A percentile compares a stretch with the other conserved stretches of the same genome.
Evolutionary conservation across 2,888 invertebrate genomes (phyloP).

Genomic region (Thecophora atra): DNA sequence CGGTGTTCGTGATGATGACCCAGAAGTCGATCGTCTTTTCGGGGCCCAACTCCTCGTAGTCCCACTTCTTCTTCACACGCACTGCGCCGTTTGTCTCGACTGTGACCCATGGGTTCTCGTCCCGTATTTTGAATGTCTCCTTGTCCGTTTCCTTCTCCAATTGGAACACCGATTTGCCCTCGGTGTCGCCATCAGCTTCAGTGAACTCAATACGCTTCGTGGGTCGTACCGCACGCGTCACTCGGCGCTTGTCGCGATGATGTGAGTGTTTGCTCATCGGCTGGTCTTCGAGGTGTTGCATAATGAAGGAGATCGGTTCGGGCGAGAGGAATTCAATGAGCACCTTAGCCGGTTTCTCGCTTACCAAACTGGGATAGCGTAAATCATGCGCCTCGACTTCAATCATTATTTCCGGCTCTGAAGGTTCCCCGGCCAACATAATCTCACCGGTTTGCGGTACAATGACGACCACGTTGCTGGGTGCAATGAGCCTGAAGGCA

Average conservation of each 20-base stretch:
- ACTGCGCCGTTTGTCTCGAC: slow-evolving; percentile 92
- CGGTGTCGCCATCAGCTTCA: slow-evolving; percentile 88
- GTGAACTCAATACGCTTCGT: slow-evolving; percentile 92
- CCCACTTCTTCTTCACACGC: slow-evolving; percentile 95
- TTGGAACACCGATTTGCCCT: slow-evolving; percentile 87
- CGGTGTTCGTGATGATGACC: slow-evolving; percentile 92
- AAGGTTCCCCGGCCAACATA: slow-evolving; percentile 82
- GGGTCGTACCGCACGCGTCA: slow-evolving; percentile 91
- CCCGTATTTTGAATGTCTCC: slow-evolving; percentile 92
- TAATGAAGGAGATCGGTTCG: slow-evolving; percentile 70
- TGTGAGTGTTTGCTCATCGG: slow-evolving; percentile 67
- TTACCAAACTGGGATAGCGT: slow-evolving; percentile 76
- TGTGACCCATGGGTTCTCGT: slow-evolving; percentile 93
- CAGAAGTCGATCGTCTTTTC: slow-evolving; percentile 96
- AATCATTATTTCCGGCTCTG: slow-evolving; percentile 71
- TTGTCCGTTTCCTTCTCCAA: slow-evolving; percentile 91
- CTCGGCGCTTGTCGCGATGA: slow-evolving; percentile 78
- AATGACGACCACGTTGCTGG: slow-evolving; percentile 85
- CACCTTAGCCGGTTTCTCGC: slow-evolving; percentile 78
- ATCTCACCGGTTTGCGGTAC: slow-evolving; percentile 94
- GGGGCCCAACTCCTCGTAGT: slow-evolving; percentile 92
- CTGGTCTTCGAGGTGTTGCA: slow-evolving; percentile 70
- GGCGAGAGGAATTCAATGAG: slow-evolving; percentile 76
- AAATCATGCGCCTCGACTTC: slow-evolving; percentile 86
- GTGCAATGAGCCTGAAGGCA: slow-evolving; percentile 84